phyloP scores from a whole-genome alignment of 2,797 vertebrate species.

The Nyctibius grandis region DNA sequence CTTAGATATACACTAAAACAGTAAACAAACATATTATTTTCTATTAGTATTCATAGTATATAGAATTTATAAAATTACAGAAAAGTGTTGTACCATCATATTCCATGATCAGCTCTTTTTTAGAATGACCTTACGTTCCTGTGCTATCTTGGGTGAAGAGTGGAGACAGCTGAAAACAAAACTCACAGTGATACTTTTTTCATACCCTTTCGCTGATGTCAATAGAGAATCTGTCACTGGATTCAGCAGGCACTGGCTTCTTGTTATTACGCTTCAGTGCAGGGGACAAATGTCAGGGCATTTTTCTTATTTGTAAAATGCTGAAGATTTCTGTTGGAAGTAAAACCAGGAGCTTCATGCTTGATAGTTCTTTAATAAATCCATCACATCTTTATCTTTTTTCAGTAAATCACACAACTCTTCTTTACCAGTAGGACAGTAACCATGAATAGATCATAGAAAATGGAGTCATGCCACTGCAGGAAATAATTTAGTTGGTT shows the following conservation, averaged over 20 bases:
- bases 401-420: background rate
- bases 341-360: background rate
- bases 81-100: background rate
- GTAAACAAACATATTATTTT: background rate
- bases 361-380: background rate
- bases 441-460: background rate
- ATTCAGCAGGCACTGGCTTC: background rate
- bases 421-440: background rate
- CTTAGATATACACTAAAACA: background rate
- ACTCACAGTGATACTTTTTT: background rate
- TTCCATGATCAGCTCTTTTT: background rate
- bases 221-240: background rate
- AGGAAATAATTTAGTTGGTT: background rate
- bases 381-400: background rate
- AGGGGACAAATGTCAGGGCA: background rate
- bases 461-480: background rate
- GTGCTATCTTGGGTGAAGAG: background rate
- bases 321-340: background rate
- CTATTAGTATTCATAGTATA: background rate
- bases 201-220: background rate
- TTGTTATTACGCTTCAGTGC: background rate
- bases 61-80: background rate
- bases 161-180: background rate
- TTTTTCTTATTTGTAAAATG: background rate
- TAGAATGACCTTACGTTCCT: fast-evolving